phyloP scores from a whole-genome alignment of 2,888 invertebrate genomes.

The Latrodectus hesperus region DNA sequence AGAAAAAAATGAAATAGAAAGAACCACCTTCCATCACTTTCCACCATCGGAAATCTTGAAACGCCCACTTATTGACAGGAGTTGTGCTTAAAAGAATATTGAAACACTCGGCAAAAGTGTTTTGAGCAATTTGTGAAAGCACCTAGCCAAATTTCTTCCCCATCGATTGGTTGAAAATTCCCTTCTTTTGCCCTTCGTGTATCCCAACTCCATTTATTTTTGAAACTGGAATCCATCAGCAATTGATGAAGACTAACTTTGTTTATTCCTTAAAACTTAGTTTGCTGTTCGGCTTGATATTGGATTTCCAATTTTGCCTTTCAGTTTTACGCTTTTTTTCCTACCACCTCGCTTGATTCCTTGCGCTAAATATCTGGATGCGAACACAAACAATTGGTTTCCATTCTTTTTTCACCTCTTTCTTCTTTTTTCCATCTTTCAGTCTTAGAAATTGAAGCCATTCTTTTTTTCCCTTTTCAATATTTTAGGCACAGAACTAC shows the following conservation, averaged over 20 bases:
- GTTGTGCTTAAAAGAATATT: not conserved
- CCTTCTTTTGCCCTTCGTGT: not conserved
- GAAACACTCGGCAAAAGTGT: not conserved
- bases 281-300: slow-evolving; percentile 8
- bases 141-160: not conserved
- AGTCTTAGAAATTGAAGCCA: slow-evolving; percentile 8
- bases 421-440: not conserved
- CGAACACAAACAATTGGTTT: slow-evolving; percentile 42
- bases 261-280: slow-evolving; percentile 30
- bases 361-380: slow-evolving; percentile 1
- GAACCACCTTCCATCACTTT: not conserved
- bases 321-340: not conserved
- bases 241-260: slow-evolving; percentile 29
- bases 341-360: not conserved
- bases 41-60: not conserved
- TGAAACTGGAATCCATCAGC: slow-evolving; percentile 9
- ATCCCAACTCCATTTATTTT: not conserved
- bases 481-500: slow-evolving; percentile 12
- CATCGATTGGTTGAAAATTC: not conserved
- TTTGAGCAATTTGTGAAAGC: not conserved
- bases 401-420: slow-evolving; percentile 14
- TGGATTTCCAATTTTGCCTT: slow-evolving; percentile 9
- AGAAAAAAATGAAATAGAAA: not conserved
- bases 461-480: not conserved
- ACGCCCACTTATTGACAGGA: not conserved